Evolutionary conservation across 2,113 vertebrate genomes (phyloP).

Genomic region (Rostratula benghalensis): DNA sequence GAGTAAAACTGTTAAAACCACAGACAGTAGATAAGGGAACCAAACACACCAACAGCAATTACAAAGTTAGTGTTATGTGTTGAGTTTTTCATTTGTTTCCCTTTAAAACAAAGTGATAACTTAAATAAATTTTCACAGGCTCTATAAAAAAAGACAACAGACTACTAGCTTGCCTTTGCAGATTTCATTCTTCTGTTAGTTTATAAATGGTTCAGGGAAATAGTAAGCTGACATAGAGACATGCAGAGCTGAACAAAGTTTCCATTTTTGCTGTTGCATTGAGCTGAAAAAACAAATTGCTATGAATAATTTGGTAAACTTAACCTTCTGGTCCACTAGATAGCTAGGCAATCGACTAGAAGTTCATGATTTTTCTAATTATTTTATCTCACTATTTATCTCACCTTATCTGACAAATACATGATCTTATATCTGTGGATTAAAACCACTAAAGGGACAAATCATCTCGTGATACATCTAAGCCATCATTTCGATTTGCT

Average conservation of each 20-base stretch:
- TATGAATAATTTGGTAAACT: background rate
- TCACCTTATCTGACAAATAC: background rate
- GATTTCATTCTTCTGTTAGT: background rate
- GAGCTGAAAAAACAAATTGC: background rate
- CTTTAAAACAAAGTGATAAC: background rate
- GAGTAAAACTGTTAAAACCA: background rate
- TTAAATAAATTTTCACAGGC: background rate
- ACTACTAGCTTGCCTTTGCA: background rate
- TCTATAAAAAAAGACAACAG: background rate
- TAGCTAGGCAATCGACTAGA: background rate
- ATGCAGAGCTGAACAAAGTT: background rate
- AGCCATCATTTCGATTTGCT: background rate
- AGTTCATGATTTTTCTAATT: background rate
- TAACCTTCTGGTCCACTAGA: background rate
- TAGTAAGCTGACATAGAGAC: background rate
- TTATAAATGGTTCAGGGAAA: background rate
- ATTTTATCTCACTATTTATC: background rate
- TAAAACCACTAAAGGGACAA: background rate
- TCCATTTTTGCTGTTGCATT: background rate
- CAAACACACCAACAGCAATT: background rate
- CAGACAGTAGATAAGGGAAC: background rate
- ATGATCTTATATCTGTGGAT: background rate
- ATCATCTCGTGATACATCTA: background rate
- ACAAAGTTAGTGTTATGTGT: background rate
- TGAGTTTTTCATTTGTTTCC: constrained; percentile 4